Base-by-base conservation (phyloP, 2,888 invertebrate genomes). In the Carcina quercana region DNA sequence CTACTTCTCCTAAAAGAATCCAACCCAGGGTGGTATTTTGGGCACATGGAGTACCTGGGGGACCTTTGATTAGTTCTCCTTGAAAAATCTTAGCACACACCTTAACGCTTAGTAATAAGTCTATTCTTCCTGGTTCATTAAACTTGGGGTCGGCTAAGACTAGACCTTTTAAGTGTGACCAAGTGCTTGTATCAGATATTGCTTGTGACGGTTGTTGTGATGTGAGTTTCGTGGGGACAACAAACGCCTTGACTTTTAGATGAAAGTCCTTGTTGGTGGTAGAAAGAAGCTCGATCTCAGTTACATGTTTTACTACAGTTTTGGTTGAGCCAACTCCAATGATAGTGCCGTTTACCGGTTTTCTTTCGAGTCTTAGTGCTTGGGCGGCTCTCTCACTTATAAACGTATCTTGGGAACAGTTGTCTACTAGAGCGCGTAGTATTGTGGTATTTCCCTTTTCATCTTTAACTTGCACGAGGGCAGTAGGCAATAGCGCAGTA, bases 61-160 rank as follows among this genome's bases (percentile, higher is more conserved):
- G 44, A 32, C 44, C 44, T 14, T 37, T 43, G 27, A 45, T 41
- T 12, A 50, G 2, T 2, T 41, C 25, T 1, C 25, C 21, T 15
- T 38, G 28, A 5, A 45, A 12, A 17, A 47, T 47, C 22, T 38
- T 37, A 8, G 45, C 38, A 25, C 29, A 47, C 11, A 35, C 42
- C 13, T 44, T 28, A n/a, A 45, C 41, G 13, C 50, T 43, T 7
- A 53, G 33, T 1, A 52, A 31, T 25, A 54, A 13, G 26, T 54
- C 52, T 5, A 52, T 28, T 7, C 34, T 8, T 4, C 47, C 50
- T 34, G 44, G 33, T 20, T 13, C 25, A 13, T 32, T 15, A 22
- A 28, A 53, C 2, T 19, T 28, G 22, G 43, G 40, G 34, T 53
- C 50, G 13, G 47, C 45, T 29, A 47, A 24, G 15, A 13, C 20